Evolutionary conservation across 2,888 invertebrate genomes (phyloP), one percentile per base, ranked within the genome.

Genomic region (Eupithecia subumbrata): DNA sequence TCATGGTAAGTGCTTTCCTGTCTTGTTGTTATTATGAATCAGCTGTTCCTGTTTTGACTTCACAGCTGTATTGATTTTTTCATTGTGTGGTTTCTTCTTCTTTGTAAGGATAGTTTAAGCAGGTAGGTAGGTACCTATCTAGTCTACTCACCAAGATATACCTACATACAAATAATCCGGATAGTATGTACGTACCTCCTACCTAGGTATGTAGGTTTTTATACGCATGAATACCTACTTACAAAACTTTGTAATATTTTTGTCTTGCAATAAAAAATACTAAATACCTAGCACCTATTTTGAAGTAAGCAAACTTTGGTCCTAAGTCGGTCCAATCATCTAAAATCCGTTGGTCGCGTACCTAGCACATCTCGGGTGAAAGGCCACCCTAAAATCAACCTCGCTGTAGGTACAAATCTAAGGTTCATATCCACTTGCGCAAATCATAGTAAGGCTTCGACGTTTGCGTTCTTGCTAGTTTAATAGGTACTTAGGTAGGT

Each of bases 1-100:
- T 86, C 90, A 48, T 94, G 95, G 95, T 95, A 84, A 95, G 95
- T 95, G 83, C 40, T 45, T 71, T 81, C 79, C 77, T 82, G 80
- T 82, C 81, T 79, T 90, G 88, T 79, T 90, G 88, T 89, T 89
- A 82, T 89, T 83, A 78, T 84, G 79, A 75, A 86, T 86, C 86
- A 87, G 87, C 87, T 87, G 87, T 84, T 85, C 81, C 79, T 85
- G 86, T 86, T 84, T 80, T 84, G 73, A 67, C 75, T 76, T 77
- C 77, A 80, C 79, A 81, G 78, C 81, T 80, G 82, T 92, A 92
- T 94, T 89, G 92, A 92, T 92, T 92, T 90, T 88, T 60, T 74
- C 78, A 81, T 82, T 85, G 85, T 78, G 84, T 83, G 81, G 84
- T 5, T 37, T 30, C n/a, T 4, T 5, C 85, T 87, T 86, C 87